Conservation (phyloP, 2,888 invertebrate species). For the Tortricodes alternella region DNA sequence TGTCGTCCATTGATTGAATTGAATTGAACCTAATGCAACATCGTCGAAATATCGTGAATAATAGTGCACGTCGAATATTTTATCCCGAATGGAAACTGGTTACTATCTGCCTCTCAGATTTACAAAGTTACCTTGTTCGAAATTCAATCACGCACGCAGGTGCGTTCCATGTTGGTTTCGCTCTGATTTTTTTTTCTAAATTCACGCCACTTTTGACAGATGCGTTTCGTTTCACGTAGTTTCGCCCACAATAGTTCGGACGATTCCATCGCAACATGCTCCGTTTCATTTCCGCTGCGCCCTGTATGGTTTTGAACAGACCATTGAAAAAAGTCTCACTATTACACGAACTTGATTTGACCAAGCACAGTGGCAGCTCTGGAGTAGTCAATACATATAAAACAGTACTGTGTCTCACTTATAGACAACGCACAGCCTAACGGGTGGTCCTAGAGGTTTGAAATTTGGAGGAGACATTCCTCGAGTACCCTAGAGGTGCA, state of each 20-base stretch:
- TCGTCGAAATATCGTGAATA: too few species aligned
- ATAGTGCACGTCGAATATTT: too few species aligned
- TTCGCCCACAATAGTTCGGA: conserved; percentile 29
- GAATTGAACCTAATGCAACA: too few species aligned
- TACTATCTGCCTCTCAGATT: not conserved
- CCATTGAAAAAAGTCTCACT: conserved; percentile 28
- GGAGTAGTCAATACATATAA: not conserved
- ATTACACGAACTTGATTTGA: conserved; percentile 31
- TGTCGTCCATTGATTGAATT: too few species aligned
- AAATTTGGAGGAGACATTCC: too few species aligned
- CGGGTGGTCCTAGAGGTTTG: too few species aligned
- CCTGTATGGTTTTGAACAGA: conserved; percentile 24
- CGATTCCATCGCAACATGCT: conserved; percentile 30
- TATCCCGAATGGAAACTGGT: too few species aligned
- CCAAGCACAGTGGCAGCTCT: conserved; percentile 9
- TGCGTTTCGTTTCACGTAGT: conserved; percentile 27
- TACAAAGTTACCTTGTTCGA: not conserved
- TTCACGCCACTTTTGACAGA: conserved; percentile 24
- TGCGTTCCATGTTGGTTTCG: conserved; percentile 9
- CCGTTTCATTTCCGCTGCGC: conserved; percentile 31
- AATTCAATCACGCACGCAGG: conserved; percentile 12
- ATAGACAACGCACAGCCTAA: too few species aligned
- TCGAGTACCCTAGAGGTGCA: too few species aligned
- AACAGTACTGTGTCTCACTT: too few species aligned
- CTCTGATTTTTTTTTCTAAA: conserved; percentile 27